Conservation (phyloP, 2,113 vertebrate genomes). For the Lucifuga dentata region DNA sequence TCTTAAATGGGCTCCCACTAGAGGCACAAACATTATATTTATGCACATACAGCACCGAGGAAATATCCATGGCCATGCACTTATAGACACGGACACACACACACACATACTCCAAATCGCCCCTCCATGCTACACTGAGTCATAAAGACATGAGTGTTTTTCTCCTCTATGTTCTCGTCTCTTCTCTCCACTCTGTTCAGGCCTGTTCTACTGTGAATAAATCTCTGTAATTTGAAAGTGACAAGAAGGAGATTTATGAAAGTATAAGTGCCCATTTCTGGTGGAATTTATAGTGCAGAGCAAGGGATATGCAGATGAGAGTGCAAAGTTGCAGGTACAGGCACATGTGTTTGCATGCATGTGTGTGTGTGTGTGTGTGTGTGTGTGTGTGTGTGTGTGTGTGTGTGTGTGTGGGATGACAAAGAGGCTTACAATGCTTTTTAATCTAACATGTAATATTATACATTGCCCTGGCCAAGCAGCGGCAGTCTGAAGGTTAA, state of each 20-base stretch:
- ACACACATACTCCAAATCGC: not conserved
- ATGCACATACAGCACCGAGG: slow-evolving; percentile 20
- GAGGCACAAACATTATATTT: slow-evolving; percentile 41
- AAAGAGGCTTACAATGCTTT: slow-evolving; percentile 49
- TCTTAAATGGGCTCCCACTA: slow-evolving; percentile 6
- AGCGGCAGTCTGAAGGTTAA: slow-evolving; percentile 29
- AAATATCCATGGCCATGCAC: slow-evolving; percentile 22
- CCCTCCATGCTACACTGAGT: slow-evolving; percentile 85
- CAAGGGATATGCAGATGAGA: slow-evolving; percentile 85
- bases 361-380: slow-evolving; percentile 22
- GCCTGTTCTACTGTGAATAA: slow-evolving; percentile 89
- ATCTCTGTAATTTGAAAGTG: slow-evolving; percentile 91
- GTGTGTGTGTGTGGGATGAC: slow-evolving; percentile 50
- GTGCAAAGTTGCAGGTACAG: slow-evolving; percentile 72
- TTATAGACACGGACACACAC: slow-evolving; percentile 18
- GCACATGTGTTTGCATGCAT: slow-evolving; percentile 56
- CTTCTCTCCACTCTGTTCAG: slow-evolving; percentile 61
- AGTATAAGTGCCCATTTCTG: slow-evolving; percentile 81
- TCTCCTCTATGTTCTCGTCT: slow-evolving; percentile 22
- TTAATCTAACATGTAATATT: slow-evolving; percentile 63
- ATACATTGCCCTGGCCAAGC: slow-evolving; percentile 42
- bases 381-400: slow-evolving; percentile 22
- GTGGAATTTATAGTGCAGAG: slow-evolving; percentile 80
- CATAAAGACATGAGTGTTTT: slow-evolving; percentile 82
- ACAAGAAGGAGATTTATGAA: slow-evolving; percentile 88